phyloP scores from a whole-genome alignment of 2,888 invertebrate species.

The Caenorhabditis sp. region DNA sequence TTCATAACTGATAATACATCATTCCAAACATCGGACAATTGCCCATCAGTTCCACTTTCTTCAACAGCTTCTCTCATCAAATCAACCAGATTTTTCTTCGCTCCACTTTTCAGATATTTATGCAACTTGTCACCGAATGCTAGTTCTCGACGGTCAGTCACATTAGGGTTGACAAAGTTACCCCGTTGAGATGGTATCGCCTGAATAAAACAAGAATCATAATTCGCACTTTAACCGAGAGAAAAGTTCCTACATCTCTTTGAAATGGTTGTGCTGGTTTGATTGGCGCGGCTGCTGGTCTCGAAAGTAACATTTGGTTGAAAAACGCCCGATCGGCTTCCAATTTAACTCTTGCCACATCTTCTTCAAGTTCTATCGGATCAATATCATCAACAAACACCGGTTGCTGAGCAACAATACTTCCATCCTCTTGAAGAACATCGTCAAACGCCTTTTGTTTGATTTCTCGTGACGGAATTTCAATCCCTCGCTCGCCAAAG shows the following conservation, averaged over 20 bases:
- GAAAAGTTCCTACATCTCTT: conserved; percentile 16
- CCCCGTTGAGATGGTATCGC: not conserved
- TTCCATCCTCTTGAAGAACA: conserved; percentile 21
- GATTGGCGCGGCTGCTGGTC: conserved; percentile 44
- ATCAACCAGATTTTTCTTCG: conserved; percentile 41
- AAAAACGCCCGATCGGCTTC: conserved; percentile 67
- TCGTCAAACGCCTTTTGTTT: conserved; percentile 10
- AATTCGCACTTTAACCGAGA: not conserved
- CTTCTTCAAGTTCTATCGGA: conserved; percentile 32
- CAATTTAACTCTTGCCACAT: conserved; percentile 49
- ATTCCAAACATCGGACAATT: conserved; percentile 41
- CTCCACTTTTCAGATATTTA: conserved; percentile 40
- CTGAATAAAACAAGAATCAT: conserved; percentile 3
- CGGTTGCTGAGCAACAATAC: conserved; percentile 8
- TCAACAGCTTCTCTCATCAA: conserved; percentile 45
- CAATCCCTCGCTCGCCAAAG: conserved; percentile 26
- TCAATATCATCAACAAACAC: conserved; percentile 30
- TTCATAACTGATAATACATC: conserved; percentile 41
- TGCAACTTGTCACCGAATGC: conserved; percentile 53
- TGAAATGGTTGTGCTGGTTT: conserved; percentile 29
- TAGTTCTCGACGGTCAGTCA: conserved; percentile 41
- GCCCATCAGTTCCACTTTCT: conserved; percentile 46
- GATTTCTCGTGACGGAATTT: conserved; percentile 13
- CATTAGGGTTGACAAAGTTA: conserved; percentile 30
- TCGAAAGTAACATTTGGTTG: conserved; percentile 61